Percentiles rank a stretch among this genome's conserved stretches.
Conservation (phyloP, 2,113 vertebrate genomes). For the Rhombomys opimus region DNA sequence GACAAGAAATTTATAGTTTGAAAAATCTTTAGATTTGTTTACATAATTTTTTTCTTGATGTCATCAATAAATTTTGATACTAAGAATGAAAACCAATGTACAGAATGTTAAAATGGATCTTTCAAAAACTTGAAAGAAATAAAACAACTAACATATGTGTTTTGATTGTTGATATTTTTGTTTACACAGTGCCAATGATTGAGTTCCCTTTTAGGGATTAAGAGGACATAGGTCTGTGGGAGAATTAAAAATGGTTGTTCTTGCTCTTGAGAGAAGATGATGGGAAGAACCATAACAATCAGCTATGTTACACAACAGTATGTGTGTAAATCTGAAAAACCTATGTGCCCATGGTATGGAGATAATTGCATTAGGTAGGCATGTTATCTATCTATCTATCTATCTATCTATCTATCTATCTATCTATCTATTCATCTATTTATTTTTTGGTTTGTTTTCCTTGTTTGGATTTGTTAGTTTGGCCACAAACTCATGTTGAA, state of each 20-base stretch:
- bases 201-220: neutral
- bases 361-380: constrained; percentile 16
- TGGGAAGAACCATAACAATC: neutral
- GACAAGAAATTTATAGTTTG: constrained; percentile 38
- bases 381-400: neutral
- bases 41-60: constrained; percentile 48
- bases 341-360: neutral
- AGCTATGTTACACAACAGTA: neutral
- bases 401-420: no score
- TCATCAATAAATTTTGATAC: neutral
- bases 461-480: constrained; percentile 17
- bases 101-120: neutral
- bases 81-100: neutral
- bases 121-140: constrained; percentile 19
- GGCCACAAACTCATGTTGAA: neutral
- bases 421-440: no score
- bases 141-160: constrained; percentile 15
- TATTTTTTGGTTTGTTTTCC: neutral
- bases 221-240: neutral
- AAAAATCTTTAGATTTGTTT: constrained; percentile 19
- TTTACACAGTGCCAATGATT: neutral
- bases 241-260: neutral
- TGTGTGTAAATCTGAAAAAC: constrained; percentile 13
- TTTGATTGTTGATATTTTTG: constrained; percentile 37
- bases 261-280: neutral